These are phyloP conservation scores for Brienomyrus brachyistius DNA, from an alignment of 2,113 vertebrate species.

Conservation along the genomic window DNA sequence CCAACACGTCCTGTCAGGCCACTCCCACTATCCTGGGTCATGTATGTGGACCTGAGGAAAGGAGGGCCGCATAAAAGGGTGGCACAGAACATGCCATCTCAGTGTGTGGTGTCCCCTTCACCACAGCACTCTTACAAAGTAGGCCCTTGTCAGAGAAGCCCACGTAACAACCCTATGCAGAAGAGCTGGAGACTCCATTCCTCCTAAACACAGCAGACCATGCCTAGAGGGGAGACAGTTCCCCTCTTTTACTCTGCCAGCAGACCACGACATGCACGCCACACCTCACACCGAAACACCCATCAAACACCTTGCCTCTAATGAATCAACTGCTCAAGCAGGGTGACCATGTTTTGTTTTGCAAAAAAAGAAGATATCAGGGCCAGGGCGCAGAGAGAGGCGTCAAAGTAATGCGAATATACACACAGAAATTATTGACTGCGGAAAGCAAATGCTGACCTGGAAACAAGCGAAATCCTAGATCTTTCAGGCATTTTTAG, in stretches of 20 bases:
- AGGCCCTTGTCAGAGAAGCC: neutral
- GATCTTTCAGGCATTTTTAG: neutral
- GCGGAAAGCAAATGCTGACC: neutral
- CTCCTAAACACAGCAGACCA: neutral
- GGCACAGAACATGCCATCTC: conserved; percentile 46
- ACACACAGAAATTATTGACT: neutral
- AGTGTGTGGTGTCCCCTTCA: conserved; percentile 33
- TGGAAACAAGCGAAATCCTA: neutral
- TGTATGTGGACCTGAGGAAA: conserved; percentile 38
- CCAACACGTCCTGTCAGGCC: neutral
- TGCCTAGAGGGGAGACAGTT: neutral
- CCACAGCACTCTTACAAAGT: neutral
- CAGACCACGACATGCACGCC: neutral
- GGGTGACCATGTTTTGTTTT: neutral
- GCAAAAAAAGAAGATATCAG: neutral
- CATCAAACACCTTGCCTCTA: neutral
- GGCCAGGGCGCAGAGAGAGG: too few species aligned
- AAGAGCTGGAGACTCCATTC: neutral
- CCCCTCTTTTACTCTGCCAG: neutral
- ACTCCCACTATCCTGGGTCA: conserved; percentile 1
- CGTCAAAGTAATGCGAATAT: too few species aligned
- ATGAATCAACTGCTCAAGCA: neutral
- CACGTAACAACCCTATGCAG: neutral
- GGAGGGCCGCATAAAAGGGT: conserved; percentile 26
- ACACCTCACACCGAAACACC: neutral